Base-by-base conservation (phyloP, 2,797 vertebrate species). In the Lutjanus argentimaculatus region DNA sequence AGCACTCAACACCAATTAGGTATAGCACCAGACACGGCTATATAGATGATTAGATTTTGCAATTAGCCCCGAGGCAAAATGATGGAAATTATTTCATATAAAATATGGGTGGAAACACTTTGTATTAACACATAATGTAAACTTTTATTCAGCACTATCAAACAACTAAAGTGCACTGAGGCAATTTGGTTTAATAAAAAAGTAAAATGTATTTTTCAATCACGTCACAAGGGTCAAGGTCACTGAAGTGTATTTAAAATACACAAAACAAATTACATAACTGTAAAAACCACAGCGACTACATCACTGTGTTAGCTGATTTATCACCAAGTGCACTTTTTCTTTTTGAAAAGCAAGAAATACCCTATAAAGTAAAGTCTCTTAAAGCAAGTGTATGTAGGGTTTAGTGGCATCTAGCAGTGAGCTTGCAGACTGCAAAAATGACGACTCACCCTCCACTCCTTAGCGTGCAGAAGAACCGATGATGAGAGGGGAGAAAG, bases 1-100 rank as follows among this genome's bases (percentile, higher is more conserved):
- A 30, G 75, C 73, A 83, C 77, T 80, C 73, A 75, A 70, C 73
- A 82, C 42, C 81, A 88, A 89, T 85, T 84, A 86, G 67, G 59
- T 52, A 56, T 48, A 49, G 21, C 66, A 79, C 42, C 25, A 84
- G 73, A 73, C 25, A 30, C 0, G 5, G 77, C 45, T 73, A 66
- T 86, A 72, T 40, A 85, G 80, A 84, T 83, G 46, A 80, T 82
- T 85, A 63, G 55, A 87, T 82, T 70, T 80, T 53, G 52, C 53
- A 77, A 70, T 72, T 72, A 74, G 77, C 69, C 73, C 58, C 3
- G 11, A 59, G 62, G 73, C 69, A 67, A 84, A 78, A 74, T 40
- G 7, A 74, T 67, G 19, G 43, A 83, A 80, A 71, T 72, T 1
- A 67, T 85, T 77, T 67, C 10, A 53, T 71, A 48, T 62, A 17